These are phyloP conservation scores for Acromyrmex heyeri DNA, from an alignment of 1,140 invertebrate genomes.

Conservation along the genomic window DNA sequence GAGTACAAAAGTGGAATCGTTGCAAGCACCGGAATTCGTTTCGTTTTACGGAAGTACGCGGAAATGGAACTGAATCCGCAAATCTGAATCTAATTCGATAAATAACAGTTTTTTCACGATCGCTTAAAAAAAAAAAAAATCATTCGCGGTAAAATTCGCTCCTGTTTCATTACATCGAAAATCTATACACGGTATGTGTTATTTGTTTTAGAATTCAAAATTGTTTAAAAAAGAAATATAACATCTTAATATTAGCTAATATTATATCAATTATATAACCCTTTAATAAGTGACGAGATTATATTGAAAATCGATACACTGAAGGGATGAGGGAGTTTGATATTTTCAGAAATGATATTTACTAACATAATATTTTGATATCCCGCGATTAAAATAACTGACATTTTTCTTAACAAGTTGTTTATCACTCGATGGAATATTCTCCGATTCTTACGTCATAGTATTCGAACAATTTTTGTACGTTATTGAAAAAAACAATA, in stretches of 20 bases:
- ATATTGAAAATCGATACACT: slow-evolving; percentile 13
- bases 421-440: background rate
- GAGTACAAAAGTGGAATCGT: slow-evolving; percentile 16
- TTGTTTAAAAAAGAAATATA: slow-evolving; percentile 9
- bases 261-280: slow-evolving; percentile 5
- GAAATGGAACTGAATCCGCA: slow-evolving; percentile 22
- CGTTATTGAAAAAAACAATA: background rate
- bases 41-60: slow-evolving; percentile 3
- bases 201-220: background rate
- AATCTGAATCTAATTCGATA: slow-evolving; percentile 14
- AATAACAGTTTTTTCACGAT: slow-evolving; percentile 12
- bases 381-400: slow-evolving; percentile 5
- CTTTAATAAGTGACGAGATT: background rate
- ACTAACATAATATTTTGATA: background rate
- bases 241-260: background rate
- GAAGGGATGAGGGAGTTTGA: background rate
- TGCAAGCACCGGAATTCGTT: slow-evolving; percentile 16
- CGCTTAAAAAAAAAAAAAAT: background rate
- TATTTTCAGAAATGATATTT: background rate
- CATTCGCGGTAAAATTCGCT: background rate
- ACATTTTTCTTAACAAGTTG: slow-evolving; percentile 11
- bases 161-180: background rate
- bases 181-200: background rate
- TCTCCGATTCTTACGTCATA: background rate
- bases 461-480: background rate